These are phyloP conservation scores for Chaetorhynchus papuensis DNA, from an alignment of 2,113 vertebrate species.

Conservation along the genomic window DNA sequence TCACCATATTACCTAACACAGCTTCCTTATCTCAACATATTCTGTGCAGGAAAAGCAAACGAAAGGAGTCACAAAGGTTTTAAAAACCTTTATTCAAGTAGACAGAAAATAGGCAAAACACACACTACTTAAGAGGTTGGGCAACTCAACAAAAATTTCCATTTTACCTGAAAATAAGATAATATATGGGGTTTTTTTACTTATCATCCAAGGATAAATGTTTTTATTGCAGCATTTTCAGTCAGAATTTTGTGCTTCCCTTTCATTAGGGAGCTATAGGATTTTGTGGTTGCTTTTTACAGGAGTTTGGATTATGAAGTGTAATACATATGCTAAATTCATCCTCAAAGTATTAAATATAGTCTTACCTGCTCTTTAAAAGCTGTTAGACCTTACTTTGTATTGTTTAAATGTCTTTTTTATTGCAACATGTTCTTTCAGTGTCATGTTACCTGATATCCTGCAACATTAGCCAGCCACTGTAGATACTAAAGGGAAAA, in stretches of 20 bases:
- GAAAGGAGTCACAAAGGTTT: slow-evolving; percentile 20
- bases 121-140: background rate
- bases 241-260: background rate
- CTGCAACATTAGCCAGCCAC: background rate
- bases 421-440: background rate
- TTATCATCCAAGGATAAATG: background rate
- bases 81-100: slow-evolving; percentile 48
- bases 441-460: background rate
- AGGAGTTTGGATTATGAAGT: background rate
- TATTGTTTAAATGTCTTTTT: background rate
- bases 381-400: background rate
- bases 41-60: slow-evolving; percentile 30
- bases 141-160: background rate
- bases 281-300: slow-evolving; percentile 1
- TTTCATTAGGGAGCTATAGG: background rate
- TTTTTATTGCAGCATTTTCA: slow-evolving; percentile 18
- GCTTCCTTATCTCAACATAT: slow-evolving; percentile 7
- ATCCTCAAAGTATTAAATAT: background rate
- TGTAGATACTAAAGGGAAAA: background rate
- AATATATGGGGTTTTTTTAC: background rate
- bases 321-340: background rate
- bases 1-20: background rate
- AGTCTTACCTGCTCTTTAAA: background rate
- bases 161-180: background rate
- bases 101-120: slow-evolving; percentile 8